Evolutionary conservation across 1,140 invertebrate genomes (phyloP), one percentile per base, ranked within the genome.

Genomic region (Drosophila lacertosa): DNA sequence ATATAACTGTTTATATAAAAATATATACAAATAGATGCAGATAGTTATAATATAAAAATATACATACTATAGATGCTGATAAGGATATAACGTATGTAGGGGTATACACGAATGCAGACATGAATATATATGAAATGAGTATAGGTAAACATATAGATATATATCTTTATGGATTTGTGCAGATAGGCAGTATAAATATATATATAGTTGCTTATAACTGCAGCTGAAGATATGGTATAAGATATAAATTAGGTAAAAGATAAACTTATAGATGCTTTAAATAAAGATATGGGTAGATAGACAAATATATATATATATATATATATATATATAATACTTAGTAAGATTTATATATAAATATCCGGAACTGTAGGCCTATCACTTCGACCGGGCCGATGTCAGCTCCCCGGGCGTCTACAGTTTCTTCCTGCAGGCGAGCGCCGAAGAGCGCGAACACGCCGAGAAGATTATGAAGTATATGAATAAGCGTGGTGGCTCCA

Each of bases 351-450:
- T 35, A 2, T 3, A 3, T 35, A 4, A n/a, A 11, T 35, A 42
- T 20, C 0, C 11, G 2, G 5, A n/a, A 35, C 15, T 16, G 16
- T 33, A 96, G 96, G 93, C 95, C 1, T 95, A 93, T 83, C 94
- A 96, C 91, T 97, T 97, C 88, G 94, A 97, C 80, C 93, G 96
- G 37, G 94, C 95, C 78, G 96, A 97, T 91, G 94, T 97, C 2
- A 96, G 96, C 15, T 91, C 97, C 4, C 92, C 92, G 13, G 96
- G 96, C 2, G 92, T 96, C 54, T 86, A 92, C 58, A 93, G 94
- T 59, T 97, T 94, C 88, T 97, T 97, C 83, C 93, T 95, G 81
- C 92, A 95, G 63, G 92, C 93, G 15, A 95, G 95, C 1, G 92
- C 94, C 22, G 97, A 97, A 81, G 96, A 97, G 91, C 92, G 94